Evolutionary conservation across 1,140 invertebrate genomes (phyloP).

Genomic region (Formica exsecta): DNA sequence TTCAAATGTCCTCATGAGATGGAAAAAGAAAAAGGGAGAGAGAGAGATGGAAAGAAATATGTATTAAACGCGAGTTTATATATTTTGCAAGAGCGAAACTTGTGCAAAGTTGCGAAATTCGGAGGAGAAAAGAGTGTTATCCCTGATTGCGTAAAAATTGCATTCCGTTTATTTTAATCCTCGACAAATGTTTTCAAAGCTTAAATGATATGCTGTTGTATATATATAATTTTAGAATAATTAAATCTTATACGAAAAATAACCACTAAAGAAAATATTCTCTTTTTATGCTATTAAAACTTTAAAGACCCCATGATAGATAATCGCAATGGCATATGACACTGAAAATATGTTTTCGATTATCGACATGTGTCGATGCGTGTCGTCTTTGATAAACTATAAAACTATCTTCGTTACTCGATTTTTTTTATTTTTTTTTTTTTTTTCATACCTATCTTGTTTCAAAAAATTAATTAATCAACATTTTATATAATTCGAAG

Average conservation of each 20-base stretch:
- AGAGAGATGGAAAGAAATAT: neutral
- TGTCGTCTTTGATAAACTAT: neutral
- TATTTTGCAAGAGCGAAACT: conserved; percentile 3
- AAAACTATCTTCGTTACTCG: neutral
- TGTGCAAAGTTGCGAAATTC: neutral
- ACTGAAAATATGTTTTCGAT: neutral
- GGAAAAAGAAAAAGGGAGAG: neutral
- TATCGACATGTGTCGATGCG: neutral
- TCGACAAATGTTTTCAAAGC: neutral
- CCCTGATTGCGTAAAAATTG: neutral
- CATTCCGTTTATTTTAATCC: neutral
- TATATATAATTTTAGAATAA: neutral
- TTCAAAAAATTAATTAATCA: neutral
- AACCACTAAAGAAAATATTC: too few relatives aligned
- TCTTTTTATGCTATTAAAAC: neutral
- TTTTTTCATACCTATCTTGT: neutral
- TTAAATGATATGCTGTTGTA: too few relatives aligned
- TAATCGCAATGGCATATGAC: neutral
- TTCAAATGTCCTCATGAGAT: neutral
- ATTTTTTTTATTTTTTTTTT: too few relatives aligned
- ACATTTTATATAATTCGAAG: neutral
- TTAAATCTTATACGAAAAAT: too few relatives aligned
- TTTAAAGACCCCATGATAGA: neutral
- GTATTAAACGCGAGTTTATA: neutral
- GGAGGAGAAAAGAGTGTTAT: neutral